These are phyloP conservation scores for Pogonocichla stellata DNA, from an alignment of 2,113 vertebrate species.

Conservation along the genomic window DNA sequence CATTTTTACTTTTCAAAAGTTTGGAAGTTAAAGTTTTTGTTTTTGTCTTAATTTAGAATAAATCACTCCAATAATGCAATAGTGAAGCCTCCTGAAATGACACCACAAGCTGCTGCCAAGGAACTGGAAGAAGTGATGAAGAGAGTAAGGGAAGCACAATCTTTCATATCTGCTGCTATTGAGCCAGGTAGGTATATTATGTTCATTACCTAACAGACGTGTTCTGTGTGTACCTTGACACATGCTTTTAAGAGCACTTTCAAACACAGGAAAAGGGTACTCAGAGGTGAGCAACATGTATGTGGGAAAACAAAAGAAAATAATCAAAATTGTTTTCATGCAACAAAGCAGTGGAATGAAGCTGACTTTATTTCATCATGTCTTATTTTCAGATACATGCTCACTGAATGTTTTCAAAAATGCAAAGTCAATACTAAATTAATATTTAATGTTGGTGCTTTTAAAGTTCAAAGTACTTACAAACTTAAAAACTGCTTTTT, in stretches of 20 bases:
- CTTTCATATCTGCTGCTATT: constrained; percentile 92
- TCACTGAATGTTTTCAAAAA: neutral
- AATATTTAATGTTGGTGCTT: neutral
- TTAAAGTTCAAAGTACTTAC: neutral
- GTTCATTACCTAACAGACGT: neutral
- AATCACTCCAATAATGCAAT: constrained; percentile 99
- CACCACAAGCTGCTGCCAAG: constrained; percentile 94
- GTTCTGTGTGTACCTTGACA: neutral
- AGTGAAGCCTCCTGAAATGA: constrained; percentile 98
- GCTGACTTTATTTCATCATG: neutral
- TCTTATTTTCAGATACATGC: neutral
- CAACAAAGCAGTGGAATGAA: neutral
- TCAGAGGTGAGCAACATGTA: neutral
- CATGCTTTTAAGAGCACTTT: neutral
- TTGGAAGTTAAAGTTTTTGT: neutral
- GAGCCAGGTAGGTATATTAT: constrained; percentile 82
- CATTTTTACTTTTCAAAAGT: neutral
- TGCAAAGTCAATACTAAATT: neutral
- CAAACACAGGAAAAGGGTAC: neutral
- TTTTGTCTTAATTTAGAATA: constrained; percentile 78
- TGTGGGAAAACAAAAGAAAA: neutral
- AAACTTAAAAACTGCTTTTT: neutral
- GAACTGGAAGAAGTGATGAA: constrained; percentile 97
- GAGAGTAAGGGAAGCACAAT: constrained; percentile 92
- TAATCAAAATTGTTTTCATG: neutral